Conservation (phyloP, 1,140 invertebrate species). For the Drosophila seguyi region DNA sequence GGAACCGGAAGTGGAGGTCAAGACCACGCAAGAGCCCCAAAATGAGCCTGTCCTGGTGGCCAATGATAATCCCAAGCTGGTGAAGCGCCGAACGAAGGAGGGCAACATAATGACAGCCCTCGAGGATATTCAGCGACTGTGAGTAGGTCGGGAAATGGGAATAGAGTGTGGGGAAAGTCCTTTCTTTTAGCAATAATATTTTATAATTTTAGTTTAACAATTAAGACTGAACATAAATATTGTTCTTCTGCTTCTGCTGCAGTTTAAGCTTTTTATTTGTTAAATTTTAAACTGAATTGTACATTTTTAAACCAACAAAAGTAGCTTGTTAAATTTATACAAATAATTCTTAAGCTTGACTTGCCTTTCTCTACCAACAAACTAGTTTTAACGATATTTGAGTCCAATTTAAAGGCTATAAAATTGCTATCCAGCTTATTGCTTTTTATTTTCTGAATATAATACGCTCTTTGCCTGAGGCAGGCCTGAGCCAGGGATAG, state of each 20-base stretch:
- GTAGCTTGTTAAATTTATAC: background rate
- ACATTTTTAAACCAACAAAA: background rate
- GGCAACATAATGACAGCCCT: conserved; percentile 38
- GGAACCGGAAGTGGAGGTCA: background rate
- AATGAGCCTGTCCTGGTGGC: background rate
- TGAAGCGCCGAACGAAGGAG: conserved; percentile 9
- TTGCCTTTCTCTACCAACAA: background rate
- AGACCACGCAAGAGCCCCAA: background rate
- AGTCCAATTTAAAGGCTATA: background rate
- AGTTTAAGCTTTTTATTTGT: no score
- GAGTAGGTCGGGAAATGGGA: conserved; percentile 9
- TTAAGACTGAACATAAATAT: no score
- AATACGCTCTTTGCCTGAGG: background rate
- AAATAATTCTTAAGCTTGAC: background rate
- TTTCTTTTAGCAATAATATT: no score
- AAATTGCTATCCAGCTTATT: background rate
- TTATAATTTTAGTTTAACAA: no score
- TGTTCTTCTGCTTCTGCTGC: no score
- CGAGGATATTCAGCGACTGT: conserved; percentile 64
- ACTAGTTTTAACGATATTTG: background rate
- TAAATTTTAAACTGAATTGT: no score
- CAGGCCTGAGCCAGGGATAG: no score
- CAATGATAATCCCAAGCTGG: background rate
- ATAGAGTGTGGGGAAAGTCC: no score
- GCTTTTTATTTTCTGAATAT: background rate